Evolutionary conservation across 2,113 vertebrate genomes (phyloP), one percentile per base, ranked within the genome.

Genomic region (Paralichthys olivaceus): DNA sequence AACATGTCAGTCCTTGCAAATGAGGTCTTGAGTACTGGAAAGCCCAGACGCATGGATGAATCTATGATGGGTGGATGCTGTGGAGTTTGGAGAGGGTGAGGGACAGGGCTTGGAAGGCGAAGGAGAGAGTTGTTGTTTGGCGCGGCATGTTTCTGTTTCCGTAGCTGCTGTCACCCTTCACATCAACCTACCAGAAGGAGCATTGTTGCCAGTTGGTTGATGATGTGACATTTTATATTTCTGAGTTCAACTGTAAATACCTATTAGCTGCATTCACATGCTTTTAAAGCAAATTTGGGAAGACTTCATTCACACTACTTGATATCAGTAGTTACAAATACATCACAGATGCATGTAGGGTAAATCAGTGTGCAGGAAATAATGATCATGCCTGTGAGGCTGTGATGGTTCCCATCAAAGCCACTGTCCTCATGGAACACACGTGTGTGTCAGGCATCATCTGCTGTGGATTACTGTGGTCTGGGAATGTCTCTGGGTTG

Each of bases 391-490:
- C 65, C 51, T 74, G 54, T 62, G 77, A 60, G 72, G 69, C 72
- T 49, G 17, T 73, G 28, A 83, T 83, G 73, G 59, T 89, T 79
- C 71, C 71, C 86, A 84, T 91, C 84, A 89, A 86, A 90, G 91
- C 69, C 69, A 72, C 55, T 70, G 70, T 86, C 81, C 69, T 85
- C 62, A 59, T 80, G 74, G 69, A 73, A 60, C 75, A 61, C 80
- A 87, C 75, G 40, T 92, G 82, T 88, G 88, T 77, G 87, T 87
- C 86, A 85, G 81, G 40, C 69, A 56, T 86, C 77, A 85, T 91
- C 88, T 93, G 93, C 84, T 88, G 65, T 62, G 75, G 75, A 90
- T 91, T 92, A 91, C 65, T 77, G 74, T 70, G 83, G 83, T 91
- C 83, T 91, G 75, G 80, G 89, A 90, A 88, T 88, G 81, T 89